Base-by-base conservation (phyloP, 2,888 invertebrate genomes). In the Dyspetes luteomarginatus region DNA sequence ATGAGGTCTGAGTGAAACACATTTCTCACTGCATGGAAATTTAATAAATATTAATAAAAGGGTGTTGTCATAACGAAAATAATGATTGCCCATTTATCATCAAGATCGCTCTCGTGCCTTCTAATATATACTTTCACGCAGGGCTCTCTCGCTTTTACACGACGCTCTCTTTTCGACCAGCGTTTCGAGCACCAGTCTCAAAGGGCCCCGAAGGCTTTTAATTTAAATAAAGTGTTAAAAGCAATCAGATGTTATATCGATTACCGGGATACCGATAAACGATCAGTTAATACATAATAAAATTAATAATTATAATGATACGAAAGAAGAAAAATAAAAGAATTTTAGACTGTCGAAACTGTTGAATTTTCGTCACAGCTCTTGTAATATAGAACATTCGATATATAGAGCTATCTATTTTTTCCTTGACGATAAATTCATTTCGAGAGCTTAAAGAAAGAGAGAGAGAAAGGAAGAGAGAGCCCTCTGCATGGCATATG, bases 31-130 rank as follows among this genome's bases (percentile, higher is more conserved):
- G 52, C 30, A 62, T 62, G 64, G 69, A 43, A 65, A 56, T 68
- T 79, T 65, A 64, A 79, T 79, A 74, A 79, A 79, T 79, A 74
- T 79, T 73, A 69, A 79, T 74, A 74, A 74, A 74, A 79, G 69
- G 74, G 74, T 56, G 74, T 79, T 74, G 68, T 64, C 62, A 68
- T 55, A 52, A 74, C 45, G 73, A 78, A 56, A 73, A 74, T 78
- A 78, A 78, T 73, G 55, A 68, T 73, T 73, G 78, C 15, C 64
- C 74, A 74, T 79, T 79, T 56, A 74, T 79, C 74, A 79, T 74
- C 45, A 19, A n/a, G 55, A 43, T 62, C 28, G 56, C 12, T 62
- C 41, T 58, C 12, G 26, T 19, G 50, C 48, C 56, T 48, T 48
- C 36, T 41, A 56, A 45, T 48, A n/a, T n/a, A n/a, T n/a, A 69